Conservation (phyloP, 1,140 invertebrate genomes). For the Alviniconcha marisindica region DNA sequence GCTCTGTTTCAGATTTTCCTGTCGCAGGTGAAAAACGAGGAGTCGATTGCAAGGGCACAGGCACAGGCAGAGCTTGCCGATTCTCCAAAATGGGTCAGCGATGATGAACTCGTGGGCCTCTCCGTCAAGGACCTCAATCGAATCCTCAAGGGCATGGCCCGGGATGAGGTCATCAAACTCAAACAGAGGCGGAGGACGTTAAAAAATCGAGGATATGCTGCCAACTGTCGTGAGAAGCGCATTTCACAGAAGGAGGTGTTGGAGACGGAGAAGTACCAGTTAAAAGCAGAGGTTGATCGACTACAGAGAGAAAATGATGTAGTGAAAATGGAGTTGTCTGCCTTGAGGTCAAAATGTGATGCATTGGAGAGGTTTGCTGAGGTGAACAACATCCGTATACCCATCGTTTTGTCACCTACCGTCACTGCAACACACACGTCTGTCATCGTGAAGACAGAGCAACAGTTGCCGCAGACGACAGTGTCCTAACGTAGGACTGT, state of each 20-base stretch:
- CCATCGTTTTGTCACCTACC: constrained; percentile 53
- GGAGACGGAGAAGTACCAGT: constrained; percentile 83
- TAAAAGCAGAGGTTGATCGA: constrained; percentile 69
- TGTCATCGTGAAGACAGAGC: constrained; percentile 64
- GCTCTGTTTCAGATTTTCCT: constrained; percentile 70
- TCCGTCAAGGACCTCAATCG: constrained; percentile 98
- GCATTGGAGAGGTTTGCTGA: constrained; percentile 70
- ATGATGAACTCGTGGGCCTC: constrained; percentile 92
- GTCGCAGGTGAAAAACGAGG: constrained; percentile 69
- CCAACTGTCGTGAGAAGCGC: constrained; percentile 89
- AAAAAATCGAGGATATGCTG: constrained; percentile 99
- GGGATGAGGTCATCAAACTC: constrained; percentile 92
- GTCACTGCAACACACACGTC: constrained; percentile 55
- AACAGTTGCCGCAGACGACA: constrained; percentile 43
- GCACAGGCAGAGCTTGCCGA: constrained; percentile 21
- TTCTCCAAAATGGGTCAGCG: constrained; percentile 76
- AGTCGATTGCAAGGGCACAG: constrained; percentile 43
- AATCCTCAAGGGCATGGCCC: constrained; percentile 90
- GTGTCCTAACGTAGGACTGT: constrained; percentile 32
- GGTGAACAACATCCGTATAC: constrained; percentile 65
- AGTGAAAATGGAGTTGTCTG: constrained; percentile 71
- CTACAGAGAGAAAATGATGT: constrained; percentile 72
- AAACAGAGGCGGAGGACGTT: constrained; percentile 98
- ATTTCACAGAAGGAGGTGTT: constrained; percentile 78
- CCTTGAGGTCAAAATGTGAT: constrained; percentile 70